Evolutionary conservation across 2,797 vertebrate genomes (phyloP).

Genomic region (Anolis apletophallus): DNA sequence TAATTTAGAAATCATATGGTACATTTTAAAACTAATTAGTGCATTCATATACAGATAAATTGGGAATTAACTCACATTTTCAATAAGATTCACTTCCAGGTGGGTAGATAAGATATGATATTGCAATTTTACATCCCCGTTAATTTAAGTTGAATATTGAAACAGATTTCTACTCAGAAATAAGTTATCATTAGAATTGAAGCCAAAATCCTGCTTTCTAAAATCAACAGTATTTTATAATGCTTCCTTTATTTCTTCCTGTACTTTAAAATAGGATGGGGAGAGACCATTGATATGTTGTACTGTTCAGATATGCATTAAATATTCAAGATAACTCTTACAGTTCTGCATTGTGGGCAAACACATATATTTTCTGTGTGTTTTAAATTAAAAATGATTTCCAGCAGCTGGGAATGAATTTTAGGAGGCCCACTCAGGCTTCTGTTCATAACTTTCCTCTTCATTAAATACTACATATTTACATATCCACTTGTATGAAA

Average conservation of each 20-base stretch:
- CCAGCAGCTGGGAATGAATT: neutral
- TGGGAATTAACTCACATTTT: no score
- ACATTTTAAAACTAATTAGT: no score
- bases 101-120: no score
- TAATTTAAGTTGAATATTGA: neutral
- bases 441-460: slow-evolving; percentile 35
- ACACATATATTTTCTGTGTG: neutral
- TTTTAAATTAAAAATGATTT: slow-evolving; percentile 23
- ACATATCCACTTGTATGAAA: slow-evolving; percentile 26
- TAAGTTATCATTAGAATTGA: neutral
- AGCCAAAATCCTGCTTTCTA: neutral
- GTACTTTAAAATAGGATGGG: neutral
- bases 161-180: neutral
- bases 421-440: slow-evolving; percentile 2
- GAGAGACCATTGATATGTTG: neutral
- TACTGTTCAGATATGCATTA: neutral
- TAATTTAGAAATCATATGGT: neutral
- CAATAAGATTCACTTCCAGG: neutral
- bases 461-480: slow-evolving; percentile 3
- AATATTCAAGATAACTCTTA: neutral
- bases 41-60: neutral
- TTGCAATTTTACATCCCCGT: neutral
- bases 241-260: neutral
- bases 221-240: neutral
- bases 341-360: neutral